Base-by-base conservation (phyloP, 2,797 vertebrate genomes). In the Hybognathus amarus region DNA sequence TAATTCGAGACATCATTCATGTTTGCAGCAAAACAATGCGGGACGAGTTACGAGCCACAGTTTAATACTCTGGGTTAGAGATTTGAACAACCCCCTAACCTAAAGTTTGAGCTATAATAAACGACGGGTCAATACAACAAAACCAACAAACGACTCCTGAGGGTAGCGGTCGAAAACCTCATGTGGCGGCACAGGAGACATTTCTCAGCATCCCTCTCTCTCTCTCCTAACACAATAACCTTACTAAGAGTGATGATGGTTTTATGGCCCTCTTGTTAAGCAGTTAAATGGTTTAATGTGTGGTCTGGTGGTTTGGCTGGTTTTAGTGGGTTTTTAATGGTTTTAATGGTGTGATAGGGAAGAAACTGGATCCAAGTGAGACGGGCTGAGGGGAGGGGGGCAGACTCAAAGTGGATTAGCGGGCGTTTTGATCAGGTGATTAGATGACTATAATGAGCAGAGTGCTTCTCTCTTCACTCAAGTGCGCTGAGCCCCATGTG, bases 261-360 rank as follows among this genome's bases (percentile, higher is more conserved):
- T 89, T 88, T 88, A 89, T 89, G 88, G 88, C 82, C 85, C 84
- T 88, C 82, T 88, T 87, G 88, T 89, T 89, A 87, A 85, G 85
- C 84, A 85, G 87, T 87, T 89, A 89, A 89, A 88, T 88, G 87
- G 85, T 88, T 88, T 89, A 87, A 86, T 88, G 86, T 88, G 87
- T 91, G 91, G 91, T 92, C 92, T 92, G 92, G 94, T 91, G 93
- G 93, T 94, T 94, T 94, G 94, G 94, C 84, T 94, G 94, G 94
- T 92, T 95, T 94, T 94, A 95, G 94, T 94, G 94, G 94, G 82
- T 85, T 87, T 88, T 90, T 89, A 89, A 89, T 89, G 87, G 94
- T 95, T 94, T 94, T 95, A 95, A 95, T 95, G 94, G 93, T 95
- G 94, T 93, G 93, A 94, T 93, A 93, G 94, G 93, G 92, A 93